Evolutionary conservation across 2,797 vertebrate species (phyloP), one percentile per base, ranked within the genome.

Genomic region (Takifugu rubripes): DNA sequence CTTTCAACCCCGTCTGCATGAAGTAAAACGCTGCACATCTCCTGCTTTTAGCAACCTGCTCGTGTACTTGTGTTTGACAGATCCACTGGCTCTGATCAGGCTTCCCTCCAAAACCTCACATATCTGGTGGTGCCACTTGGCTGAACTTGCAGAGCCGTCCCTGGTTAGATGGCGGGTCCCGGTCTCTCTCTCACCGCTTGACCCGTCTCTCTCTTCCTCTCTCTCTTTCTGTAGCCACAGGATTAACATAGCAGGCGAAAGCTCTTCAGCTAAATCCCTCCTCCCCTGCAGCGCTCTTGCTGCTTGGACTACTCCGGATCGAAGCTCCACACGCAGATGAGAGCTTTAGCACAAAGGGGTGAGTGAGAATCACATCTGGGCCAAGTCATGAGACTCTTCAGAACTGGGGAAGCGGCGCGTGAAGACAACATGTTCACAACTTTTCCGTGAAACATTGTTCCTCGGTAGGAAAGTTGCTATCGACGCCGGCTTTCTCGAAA

Each of bases 171-270:
- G 53, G 63, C 56, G 64, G 68, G 49, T 61, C 49, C 58, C 31
- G 61, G 63, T 65, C 67, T 53, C 42, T 49, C 48, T 61, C 55
- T 56, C 27, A 10, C 31, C 8, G 3, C 10, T 10, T 40, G 11
- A 9, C 16, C 7, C 49, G 36, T 42, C 36, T 29, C 25, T 42
- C 24, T 67, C 58, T 47, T 59, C 44, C 53, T 61, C 60, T 67
- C 66, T 51, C 61, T 62, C 57, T 68, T 70, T 81, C 33, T 61
- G 60, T 75, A 81, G 67, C 71, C 62, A 57, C 70, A 68, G 77
- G 80, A 87, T 87, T 84, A 84, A 66, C 77, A 72, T 75, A 62
- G 72, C 76, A 75, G 68, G 72, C 78, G 70, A 71, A 87, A 82
- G 69, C 73, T 75, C 79, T 85, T 82, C 61, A 84, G 74, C 68